Evolutionary conservation across 2,888 invertebrate genomes (phyloP).

Genomic region (Melinaea menophilus): DNA sequence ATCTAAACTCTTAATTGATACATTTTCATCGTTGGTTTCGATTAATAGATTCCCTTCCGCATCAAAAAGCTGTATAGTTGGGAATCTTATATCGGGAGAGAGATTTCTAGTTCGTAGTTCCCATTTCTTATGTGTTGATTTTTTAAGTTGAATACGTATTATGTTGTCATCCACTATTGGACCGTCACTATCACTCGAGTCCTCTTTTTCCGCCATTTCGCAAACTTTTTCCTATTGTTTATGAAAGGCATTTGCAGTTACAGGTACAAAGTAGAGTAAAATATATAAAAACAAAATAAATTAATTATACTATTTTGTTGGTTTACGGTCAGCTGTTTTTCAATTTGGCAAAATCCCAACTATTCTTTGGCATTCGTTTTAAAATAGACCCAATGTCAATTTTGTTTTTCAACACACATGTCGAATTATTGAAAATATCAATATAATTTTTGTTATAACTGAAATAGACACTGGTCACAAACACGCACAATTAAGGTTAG

Average conservation of each 20-base stretch:
- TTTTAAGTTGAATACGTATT: constrained; percentile 79
- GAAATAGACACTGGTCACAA: constrained; percentile 44
- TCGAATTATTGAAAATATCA: constrained; percentile 20
- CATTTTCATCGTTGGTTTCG: constrained; percentile 78
- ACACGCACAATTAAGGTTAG: constrained; percentile 54
- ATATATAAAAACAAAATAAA: constrained; percentile 45
- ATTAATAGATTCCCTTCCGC: constrained; percentile 79
- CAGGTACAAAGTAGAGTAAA: constrained; percentile 34
- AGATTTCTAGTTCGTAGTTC: constrained; percentile 80
- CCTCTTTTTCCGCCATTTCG: constrained; percentile 58
- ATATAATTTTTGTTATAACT: constrained; percentile 20
- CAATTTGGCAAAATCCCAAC: constrained; percentile 63
- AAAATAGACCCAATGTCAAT: constrained; percentile 75
- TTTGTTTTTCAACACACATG: constrained; percentile 66
- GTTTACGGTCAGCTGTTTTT: constrained; percentile 73
- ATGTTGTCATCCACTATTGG: constrained; percentile 75
- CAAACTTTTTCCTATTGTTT: constrained; percentile 37
- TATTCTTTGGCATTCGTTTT: constrained; percentile 61
- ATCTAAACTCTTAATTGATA: constrained; percentile 69
- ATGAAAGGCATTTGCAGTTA: constrained; percentile 37
- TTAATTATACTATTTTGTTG: constrained; percentile 61
- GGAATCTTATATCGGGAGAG: constrained; percentile 78
- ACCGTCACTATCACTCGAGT: constrained; percentile 64
- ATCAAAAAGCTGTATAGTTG: constrained; percentile 80
- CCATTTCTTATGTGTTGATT: constrained; percentile 81